Evolutionary conservation across 2,888 invertebrate genomes (phyloP), one percentile per base, ranked within the genome.

Genomic region (Tenthredo mesomela): DNA sequence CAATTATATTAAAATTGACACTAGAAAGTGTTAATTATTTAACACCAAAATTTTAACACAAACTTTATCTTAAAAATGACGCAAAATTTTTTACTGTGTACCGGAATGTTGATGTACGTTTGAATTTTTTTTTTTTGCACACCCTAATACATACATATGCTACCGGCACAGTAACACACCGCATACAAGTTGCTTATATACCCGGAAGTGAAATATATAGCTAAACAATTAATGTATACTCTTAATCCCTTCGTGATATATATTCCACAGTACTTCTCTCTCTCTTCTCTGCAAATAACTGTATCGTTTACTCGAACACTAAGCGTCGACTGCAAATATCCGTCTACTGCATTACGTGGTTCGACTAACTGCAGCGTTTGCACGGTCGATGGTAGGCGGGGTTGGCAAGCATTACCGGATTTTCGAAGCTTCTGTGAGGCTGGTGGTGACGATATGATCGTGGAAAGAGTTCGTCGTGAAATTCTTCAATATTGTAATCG

Each of bases 261-360:
- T 33, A 33, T 67, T 67, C 67, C 67, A 6, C 67, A 15, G 15
- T 67, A 67, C 15, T 33, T 33, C 33, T 29, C 54, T 54, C 50
- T 71, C 71, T 73, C 40, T 67, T 33, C 4, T 18, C 33, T 33
- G 33, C 33, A 33, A 40, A 43, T 40, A 73, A 40, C 43, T 40
- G 43, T 73, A 73, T 73, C 33, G 54, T 33, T 50, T 77, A 21
- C 54, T 29, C 54, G 10, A 40, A 50, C 54, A 33, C 50, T 29
- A 33, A 18, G 54, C 54, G 73, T 43, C 10, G 43, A 18, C 50
- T 50, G 50, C n/a, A 77, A 77, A 77, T 40, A 77, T 54, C 77
- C 54, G 77, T 50, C 54, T 37, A 77, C 77, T 77, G 77, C 54
- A 77, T 77, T 77, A 77, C 77, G 54, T 33, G 77, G 71, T 25